Evolutionary conservation across 2,113 vertebrate species (phyloP), one percentile per base, ranked within the genome.

Genomic region (Chauna torquata): DNA sequence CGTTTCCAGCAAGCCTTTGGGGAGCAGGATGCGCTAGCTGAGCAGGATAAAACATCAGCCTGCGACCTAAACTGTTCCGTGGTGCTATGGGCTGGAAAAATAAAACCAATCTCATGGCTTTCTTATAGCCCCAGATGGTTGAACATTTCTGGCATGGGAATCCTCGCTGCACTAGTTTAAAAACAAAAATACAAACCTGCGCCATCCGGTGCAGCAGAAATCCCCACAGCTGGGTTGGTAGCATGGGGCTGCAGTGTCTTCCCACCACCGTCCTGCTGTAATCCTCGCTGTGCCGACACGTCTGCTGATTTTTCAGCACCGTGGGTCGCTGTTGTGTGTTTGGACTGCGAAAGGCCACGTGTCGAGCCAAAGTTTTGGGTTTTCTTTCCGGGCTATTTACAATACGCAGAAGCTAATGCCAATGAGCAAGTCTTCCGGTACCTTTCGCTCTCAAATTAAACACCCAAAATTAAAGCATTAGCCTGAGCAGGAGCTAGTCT

Each of bases 271-370:
- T 30, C 1, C 4, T 65, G 30, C 7, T 0, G 11, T 23, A 19
- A 58, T 30, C 69, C 47, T 3, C 50, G 1, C 71, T 25, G 15
- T 3, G 19, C 2, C 3, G 10, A n/a, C 59, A 16, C 1, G 1
- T 15, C 24, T 15, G 3, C 44, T 74, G 54, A 0, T 58, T 74
- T 68, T 28, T 54, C 4, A 9, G 65, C 58, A 8, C 40, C 10
- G 3, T 12, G 3, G 18, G 30, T 49, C 27, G 9, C 47, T 40
- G 17, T 42, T 1, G 4, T 10, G 15, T 8, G 28, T 77, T 82
- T 24, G 30, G 34, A 15, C n/a, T 1, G 1, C 0, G 4, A 32
- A 54, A 68, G 14, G 54, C 16, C 32, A 30, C 1, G 3, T 3
- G 8, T 54, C 0, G 5, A 54, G n/a, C 50, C 61, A 28, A 25